phyloP scores from a whole-genome alignment of 2,797 vertebrate genomes.

The Cichlasoma orientale region DNA sequence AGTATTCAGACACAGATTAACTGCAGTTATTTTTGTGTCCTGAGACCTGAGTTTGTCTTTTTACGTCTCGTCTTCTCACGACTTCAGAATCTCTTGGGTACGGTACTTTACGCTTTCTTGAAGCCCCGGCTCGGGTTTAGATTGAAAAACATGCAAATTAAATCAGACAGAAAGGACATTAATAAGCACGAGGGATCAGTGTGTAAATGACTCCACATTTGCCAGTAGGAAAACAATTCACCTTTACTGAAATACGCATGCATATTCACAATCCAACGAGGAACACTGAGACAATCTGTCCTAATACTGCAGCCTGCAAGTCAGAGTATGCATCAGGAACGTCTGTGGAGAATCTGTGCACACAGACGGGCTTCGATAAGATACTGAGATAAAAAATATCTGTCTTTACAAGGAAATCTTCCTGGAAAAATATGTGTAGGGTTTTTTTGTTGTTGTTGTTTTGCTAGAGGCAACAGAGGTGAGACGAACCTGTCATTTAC shows the following conservation, averaged over 20 bases:
- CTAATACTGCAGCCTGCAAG: slow-evolving; percentile 32
- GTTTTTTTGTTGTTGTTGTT: slow-evolving; percentile 1
- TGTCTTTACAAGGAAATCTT: slow-evolving; percentile 25
- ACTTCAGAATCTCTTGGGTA: slow-evolving; percentile 3
- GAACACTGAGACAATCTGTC: slow-evolving; percentile 22
- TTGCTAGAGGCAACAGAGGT: slow-evolving; percentile 65
- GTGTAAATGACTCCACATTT: slow-evolving; percentile 14
- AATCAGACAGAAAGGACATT: slow-evolving; percentile 6
- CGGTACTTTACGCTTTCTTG: not conserved
- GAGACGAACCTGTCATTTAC: slow-evolving; percentile 45
- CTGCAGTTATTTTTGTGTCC: slow-evolving; percentile 38
- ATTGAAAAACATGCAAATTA: slow-evolving; percentile 11
- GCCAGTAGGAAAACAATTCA: slow-evolving; percentile 18
- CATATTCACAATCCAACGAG: slow-evolving; percentile 21
- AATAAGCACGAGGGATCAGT: slow-evolving; percentile 3
- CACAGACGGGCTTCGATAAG: slow-evolving; percentile 2
- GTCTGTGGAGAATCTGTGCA: slow-evolving; percentile 12
- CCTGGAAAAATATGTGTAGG: slow-evolving; percentile 38
- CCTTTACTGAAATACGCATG: slow-evolving; percentile 37
- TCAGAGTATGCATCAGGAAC: slow-evolving; percentile 1
- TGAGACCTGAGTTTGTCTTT: slow-evolving; percentile 30
- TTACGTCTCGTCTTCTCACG: slow-evolving; percentile 9
- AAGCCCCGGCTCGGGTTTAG: not conserved
- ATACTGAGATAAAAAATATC: slow-evolving; percentile 18
- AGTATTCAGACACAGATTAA: slow-evolving; percentile 36